These are phyloP conservation scores for Villa cingulata DNA, from an alignment of 2,888 invertebrate genomes.

Conservation along the genomic window DNA sequence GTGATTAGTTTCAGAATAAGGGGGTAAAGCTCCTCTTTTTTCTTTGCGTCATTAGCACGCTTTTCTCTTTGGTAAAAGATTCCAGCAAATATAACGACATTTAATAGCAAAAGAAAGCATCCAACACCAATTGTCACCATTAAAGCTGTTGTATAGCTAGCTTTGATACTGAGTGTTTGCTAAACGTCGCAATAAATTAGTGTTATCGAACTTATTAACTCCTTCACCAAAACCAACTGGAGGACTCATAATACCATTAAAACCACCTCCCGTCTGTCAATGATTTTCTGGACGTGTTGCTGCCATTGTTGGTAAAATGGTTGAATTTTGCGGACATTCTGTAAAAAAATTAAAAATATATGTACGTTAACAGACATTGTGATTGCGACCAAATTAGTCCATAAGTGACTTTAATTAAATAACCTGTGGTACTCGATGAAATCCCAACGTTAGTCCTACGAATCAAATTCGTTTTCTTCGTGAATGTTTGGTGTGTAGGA, in stretches of 20 bases:
- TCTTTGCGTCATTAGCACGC: slow-evolving; percentile 50
- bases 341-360: slow-evolving; percentile 2
- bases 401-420: no score
- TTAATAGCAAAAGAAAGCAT: slow-evolving; percentile 65
- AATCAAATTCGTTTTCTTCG: slow-evolving; percentile 27
- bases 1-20: no score
- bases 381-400: not conserved
- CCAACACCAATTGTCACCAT: slow-evolving; percentile 80
- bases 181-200: slow-evolving; percentile 57
- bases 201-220: slow-evolving; percentile 41
- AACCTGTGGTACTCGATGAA: slow-evolving; percentile 33
- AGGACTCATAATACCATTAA: slow-evolving; percentile 3
- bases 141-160: slow-evolving; percentile 78
- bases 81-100: slow-evolving; percentile 76
- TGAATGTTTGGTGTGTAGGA: slow-evolving; percentile 11
- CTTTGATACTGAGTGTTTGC: slow-evolving; percentile 69
- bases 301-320: slow-evolving; percentile 31
- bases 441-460: slow-evolving; percentile 37
- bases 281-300: slow-evolving; percentile 21
- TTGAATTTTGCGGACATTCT: slow-evolving; percentile 58
- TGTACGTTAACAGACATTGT: not conserved
- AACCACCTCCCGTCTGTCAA: slow-evolving; percentile 13
- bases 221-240: slow-evolving; percentile 1
- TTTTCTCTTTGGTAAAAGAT: slow-evolving; percentile 72
- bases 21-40: slow-evolving; percentile 53